Evolutionary conservation across 2,888 invertebrate species (phyloP).

Genomic region (Chrysolina oricalcia): DNA sequence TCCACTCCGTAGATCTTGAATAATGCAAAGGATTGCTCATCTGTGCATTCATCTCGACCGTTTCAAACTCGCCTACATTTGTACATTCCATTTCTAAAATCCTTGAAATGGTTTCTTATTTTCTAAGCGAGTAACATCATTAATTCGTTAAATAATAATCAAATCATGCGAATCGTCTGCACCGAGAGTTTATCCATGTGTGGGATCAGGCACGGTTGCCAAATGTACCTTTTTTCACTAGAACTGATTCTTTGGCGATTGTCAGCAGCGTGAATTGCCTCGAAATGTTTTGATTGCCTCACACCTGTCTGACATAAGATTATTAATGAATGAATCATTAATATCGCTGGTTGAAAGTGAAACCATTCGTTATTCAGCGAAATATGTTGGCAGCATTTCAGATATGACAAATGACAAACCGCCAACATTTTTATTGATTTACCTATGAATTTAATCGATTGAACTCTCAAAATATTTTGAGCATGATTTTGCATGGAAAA

Average conservation of each 20-base stretch:
- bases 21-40: neutral
- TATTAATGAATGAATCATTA: no score
- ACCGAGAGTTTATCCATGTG: slow-evolving; percentile 26
- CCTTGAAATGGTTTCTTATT: slow-evolving; percentile 46
- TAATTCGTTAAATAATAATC: slow-evolving; percentile 44
- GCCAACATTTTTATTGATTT: neutral
- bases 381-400: no score
- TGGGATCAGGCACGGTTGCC: slow-evolving; percentile 16
- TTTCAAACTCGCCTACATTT: slow-evolving; percentile 41
- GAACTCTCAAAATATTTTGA: no score
- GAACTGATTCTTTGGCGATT: no score
- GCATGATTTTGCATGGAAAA: no score
- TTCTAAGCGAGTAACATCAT: slow-evolving; percentile 42
- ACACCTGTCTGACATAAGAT: no score
- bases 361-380: no score
- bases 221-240: neutral
- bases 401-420: no score
- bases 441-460: neutral
- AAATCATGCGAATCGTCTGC: slow-evolving; percentile 39
- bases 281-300: no score
- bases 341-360: no score
- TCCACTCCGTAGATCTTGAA: slow-evolving; percentile 4
- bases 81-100: slow-evolving; percentile 42
- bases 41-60: neutral
- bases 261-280: no score